phyloP scores from a whole-genome alignment of 2,113 vertebrate species.

The Mesembrinibis cayennensis region DNA sequence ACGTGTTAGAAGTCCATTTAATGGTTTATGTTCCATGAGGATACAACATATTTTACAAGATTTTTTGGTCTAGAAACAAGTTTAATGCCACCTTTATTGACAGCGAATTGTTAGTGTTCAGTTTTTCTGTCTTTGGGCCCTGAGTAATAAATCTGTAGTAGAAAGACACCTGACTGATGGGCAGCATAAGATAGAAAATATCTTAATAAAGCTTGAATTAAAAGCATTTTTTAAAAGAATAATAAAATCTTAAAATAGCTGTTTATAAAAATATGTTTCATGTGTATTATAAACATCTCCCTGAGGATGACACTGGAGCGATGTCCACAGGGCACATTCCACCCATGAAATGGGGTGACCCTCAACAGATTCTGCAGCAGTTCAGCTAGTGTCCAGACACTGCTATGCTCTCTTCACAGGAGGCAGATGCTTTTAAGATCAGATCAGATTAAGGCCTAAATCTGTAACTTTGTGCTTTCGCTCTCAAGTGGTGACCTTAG shows the following conservation, averaged over 20 bases:
- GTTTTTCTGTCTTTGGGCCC: background rate
- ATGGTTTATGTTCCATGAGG: background rate
- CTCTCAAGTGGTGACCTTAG: background rate
- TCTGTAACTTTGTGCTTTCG: background rate
- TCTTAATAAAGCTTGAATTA: background rate
- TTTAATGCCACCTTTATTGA: background rate
- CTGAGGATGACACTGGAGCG: background rate
- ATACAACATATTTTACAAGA: background rate
- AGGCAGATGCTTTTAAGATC: background rate
- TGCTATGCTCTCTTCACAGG: background rate
- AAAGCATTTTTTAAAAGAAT: background rate
- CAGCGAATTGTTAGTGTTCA: background rate
- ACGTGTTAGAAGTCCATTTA: background rate
- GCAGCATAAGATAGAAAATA: background rate
- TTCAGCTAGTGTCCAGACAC: background rate
- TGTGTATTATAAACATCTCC: background rate
- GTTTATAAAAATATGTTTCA: background rate
- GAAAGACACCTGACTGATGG: background rate
- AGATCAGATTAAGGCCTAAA: background rate
- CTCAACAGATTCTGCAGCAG: background rate
- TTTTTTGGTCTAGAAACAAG: background rate
- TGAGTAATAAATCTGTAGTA: background rate
- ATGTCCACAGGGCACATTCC: background rate
- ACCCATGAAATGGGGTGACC: background rate
- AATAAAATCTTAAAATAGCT: background rate